Base-by-base conservation (phyloP, 2,797 vertebrate genomes). In the Acipenser oxyrinchus region DNA sequence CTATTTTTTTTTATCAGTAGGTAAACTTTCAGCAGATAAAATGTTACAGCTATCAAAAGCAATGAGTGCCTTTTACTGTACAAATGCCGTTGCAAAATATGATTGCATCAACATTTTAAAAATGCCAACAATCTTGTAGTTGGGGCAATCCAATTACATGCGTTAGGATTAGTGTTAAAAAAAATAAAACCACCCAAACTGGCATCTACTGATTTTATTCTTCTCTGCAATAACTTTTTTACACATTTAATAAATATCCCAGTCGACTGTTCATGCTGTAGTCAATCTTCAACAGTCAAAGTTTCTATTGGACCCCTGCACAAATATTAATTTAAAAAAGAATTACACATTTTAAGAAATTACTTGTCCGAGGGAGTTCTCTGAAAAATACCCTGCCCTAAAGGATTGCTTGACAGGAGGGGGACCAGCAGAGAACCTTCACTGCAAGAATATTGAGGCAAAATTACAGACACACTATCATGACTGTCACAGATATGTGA, bases 91-190 rank as follows among this genome's bases (percentile, higher is more conserved):
- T 62, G 37, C 37, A 37, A 62, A 62, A 48, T 48, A 62, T 62
- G 48, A 62, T 48, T 48, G 11, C 48, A 62, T 37, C 18, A 8
- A 62, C 18, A 62, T 62, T 62, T 62, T 3, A 37, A 62, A 62
- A 62, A 62, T 62, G 60, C 60, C 60, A 62, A 5, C 37, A 62
- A 12, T 37, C 18, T 9, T 62, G 60, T 62, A 62, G 18, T 37
- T n/a, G 6, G 8, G 60, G 18, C 18, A 62, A 62, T 62, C 18
- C 48, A 62, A 62, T 62, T 62, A 48, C 23, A 12, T 62, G 48
- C 18, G 23, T 48, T 62, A 62, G 8, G 7, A n/a, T 7, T 11
- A 58, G 15, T 58, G 55, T 13, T 58, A 58, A 58, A 58, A 58
- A 62, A 62, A 37, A 37, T 10, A 55, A 55, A 55, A n/a, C 53